Percentiles rank a stretch among this genome's conserved stretches.
phyloP scores from a whole-genome alignment of 2,888 invertebrate species.

The Peribatodes rhomboidaria region DNA sequence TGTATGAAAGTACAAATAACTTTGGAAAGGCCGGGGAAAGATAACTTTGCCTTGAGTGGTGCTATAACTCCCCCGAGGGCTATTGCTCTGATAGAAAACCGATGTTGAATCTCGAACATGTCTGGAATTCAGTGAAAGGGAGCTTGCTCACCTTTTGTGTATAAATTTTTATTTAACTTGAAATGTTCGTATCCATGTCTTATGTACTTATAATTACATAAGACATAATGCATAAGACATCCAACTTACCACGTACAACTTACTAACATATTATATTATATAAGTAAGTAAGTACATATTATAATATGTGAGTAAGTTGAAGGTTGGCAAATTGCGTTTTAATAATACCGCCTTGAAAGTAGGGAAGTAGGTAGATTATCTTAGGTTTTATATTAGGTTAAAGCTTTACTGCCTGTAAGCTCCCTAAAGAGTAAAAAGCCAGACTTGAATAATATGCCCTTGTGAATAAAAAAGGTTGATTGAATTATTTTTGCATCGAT shows the following conservation, averaged over 20 bases:
- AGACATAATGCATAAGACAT: too few relatives aligned
- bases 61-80: slow-evolving; percentile 5
- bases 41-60: slow-evolving; percentile 20
- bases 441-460: slow-evolving; percentile 7
- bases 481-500: slow-evolving; percentile 1
- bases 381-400: too few relatives aligned
- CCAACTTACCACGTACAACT: too few relatives aligned
- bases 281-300: too few relatives aligned
- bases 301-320: too few relatives aligned
- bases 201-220: too few relatives aligned
- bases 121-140: slow-evolving; percentile 16
- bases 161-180: too few relatives aligned
- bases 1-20: slow-evolving; percentile 14
- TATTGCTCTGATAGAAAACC: slow-evolving; percentile 16
- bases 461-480: slow-evolving; percentile 12
- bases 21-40: slow-evolving; percentile 17
- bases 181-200: too few relatives aligned
- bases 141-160: not conserved
- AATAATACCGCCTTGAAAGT: too few relatives aligned
- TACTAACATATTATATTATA: too few relatives aligned
- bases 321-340: too few relatives aligned
- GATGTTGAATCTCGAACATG: slow-evolving; percentile 19
- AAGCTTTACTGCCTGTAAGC: not conserved
- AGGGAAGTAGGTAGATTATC: too few relatives aligned
- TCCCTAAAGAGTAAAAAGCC: not conserved